A percentile compares a stretch with the other conserved stretches of the same genome.
These are phyloP conservation scores for Theonella swinhoei DNA, from an alignment of 37 sponge, comb jelly and placozoan species.

Conservation along the genomic window DNA sequence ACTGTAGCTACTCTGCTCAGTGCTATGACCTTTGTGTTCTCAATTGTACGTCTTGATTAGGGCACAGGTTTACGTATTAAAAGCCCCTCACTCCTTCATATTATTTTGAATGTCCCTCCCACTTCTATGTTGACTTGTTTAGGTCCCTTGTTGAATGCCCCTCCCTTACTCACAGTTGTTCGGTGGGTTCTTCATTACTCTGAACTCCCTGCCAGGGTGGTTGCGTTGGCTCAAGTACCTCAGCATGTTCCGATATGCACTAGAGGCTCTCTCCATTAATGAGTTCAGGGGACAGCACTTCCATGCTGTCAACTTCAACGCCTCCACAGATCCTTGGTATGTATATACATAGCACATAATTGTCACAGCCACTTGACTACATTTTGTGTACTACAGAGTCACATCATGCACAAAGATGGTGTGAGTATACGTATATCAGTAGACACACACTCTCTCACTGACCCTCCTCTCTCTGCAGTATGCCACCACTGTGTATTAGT, in stretches of 20 bases:
- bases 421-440: no score
- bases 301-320: not conserved
- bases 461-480: not conserved
- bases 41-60: constrained; percentile 65
- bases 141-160: no score
- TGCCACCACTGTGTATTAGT: not conserved
- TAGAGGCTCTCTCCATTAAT: constrained; percentile 60
- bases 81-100: no score
- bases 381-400: no score
- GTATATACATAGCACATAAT: no score
- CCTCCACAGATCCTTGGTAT: not conserved
- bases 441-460: no score
- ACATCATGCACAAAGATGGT: no score
- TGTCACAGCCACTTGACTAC: no score
- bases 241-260: constrained; percentile 67
- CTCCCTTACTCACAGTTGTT: constrained; percentile 58
- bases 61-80: no score
- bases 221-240: constrained; percentile 76
- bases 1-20: constrained; percentile 61
- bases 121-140: no score
- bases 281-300: constrained; percentile 25
- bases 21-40: constrained; percentile 64
- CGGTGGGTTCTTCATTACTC: constrained; percentile 75
- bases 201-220: constrained; percentile 60
- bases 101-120: no score